Conservation (phyloP, 2,888 invertebrate genomes). For the Limnephilus auricula region DNA sequence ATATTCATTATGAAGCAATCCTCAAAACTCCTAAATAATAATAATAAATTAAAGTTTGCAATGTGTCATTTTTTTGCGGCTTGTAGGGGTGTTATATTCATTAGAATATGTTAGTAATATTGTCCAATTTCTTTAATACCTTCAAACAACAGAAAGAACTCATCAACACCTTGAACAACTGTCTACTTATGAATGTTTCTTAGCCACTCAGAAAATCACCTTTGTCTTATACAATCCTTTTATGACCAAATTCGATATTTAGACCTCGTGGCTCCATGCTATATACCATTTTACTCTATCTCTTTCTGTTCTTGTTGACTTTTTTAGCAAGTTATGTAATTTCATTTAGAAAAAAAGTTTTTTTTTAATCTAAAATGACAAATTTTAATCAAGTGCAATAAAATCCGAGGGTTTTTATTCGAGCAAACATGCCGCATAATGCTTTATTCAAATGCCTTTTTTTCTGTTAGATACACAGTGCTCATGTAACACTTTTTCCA, state of each 20-base stretch:
- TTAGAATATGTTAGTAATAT: background rate
- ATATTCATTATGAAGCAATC: background rate
- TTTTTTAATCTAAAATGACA: too few species aligned
- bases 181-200: too few species aligned
- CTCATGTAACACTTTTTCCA: constrained; percentile 12
- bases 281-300: background rate
- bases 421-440: background rate
- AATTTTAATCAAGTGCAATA: too few species aligned
- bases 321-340: too few species aligned
- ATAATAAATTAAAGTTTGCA: background rate
- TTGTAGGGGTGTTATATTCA: background rate
- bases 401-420: background rate
- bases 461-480: background rate
- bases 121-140: background rate
- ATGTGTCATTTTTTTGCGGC: background rate
- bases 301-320: too few species aligned
- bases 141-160: background rate
- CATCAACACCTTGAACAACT: background rate
- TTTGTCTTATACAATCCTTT: background rate
- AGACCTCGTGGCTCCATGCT: background rate
- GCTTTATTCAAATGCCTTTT: background rate
- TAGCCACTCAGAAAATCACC: background rate
- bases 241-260: background rate
- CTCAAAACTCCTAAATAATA: background rate
- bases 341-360: too few species aligned